These are phyloP conservation scores for Antheraea pernyi DNA, from an alignment of 1,140 invertebrate species.

Conservation along the genomic window DNA sequence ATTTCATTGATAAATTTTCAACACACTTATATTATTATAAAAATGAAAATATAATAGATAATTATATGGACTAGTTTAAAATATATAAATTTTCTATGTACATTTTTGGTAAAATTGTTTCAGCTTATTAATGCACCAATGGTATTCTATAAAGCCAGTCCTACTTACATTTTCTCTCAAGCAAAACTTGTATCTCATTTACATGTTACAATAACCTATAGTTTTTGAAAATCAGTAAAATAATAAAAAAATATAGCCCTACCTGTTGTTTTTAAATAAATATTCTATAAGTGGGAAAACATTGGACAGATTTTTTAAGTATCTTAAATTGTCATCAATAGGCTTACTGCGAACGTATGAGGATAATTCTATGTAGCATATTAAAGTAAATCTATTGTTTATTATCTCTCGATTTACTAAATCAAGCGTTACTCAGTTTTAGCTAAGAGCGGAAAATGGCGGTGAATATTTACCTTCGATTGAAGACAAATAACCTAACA, in stretches of 20 bases:
- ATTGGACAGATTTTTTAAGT: background rate
- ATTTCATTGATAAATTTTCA: conserved; percentile 13
- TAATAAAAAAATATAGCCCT: too few relatives aligned
- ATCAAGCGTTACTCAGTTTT: too few relatives aligned
- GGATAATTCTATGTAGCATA: background rate
- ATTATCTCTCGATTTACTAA: too few relatives aligned
- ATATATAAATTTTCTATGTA: conserved; percentile 35
- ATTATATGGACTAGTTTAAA: conserved; percentile 36
- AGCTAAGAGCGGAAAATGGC: too few relatives aligned
- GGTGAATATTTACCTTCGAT: too few relatives aligned
- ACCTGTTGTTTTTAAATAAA: background rate
- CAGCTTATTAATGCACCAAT: background rate
- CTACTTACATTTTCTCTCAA: too few relatives aligned
- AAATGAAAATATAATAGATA: conserved; percentile 19
- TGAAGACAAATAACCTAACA: too few relatives aligned
- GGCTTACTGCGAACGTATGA: background rate
- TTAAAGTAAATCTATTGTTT: background rate
- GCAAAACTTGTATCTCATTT: too few relatives aligned
- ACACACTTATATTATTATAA: conserved; percentile 15
- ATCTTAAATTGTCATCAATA: background rate
- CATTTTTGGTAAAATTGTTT: conserved; percentile 37
- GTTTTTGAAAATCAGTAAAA: too few relatives aligned
- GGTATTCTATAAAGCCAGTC: background rate
- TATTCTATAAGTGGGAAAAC: background rate
- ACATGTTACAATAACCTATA: too few relatives aligned